Conservation (phyloP, 2,888 invertebrate genomes). For the Sphaeridia pumilis region DNA sequence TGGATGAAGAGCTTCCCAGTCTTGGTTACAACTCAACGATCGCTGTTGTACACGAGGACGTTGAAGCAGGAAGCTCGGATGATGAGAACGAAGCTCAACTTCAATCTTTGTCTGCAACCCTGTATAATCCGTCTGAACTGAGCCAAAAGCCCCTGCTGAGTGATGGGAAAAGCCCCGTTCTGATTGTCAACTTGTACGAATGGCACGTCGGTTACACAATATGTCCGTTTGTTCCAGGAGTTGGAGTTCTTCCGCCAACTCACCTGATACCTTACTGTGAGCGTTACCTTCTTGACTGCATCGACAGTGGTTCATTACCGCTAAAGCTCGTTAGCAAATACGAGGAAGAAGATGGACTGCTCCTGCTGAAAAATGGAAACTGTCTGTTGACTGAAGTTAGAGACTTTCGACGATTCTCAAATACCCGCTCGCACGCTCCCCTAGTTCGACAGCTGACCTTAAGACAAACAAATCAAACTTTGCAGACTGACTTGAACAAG, state of each 20-base stretch:
- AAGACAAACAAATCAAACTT: slow-evolving; percentile 25
- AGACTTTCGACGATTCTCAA: slow-evolving; percentile 24
- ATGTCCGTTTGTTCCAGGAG: slow-evolving; percentile 18
- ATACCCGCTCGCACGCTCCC: slow-evolving; percentile 4
- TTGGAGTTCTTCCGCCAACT: slow-evolving; percentile 20
- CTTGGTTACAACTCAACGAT: too few relatives aligned
- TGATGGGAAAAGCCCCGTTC: slow-evolving; percentile 13
- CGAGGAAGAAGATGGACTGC: slow-evolving; percentile 20
- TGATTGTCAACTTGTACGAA: slow-evolving; percentile 29
- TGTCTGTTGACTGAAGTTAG: slow-evolving; percentile 29
- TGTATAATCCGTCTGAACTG: background rate
- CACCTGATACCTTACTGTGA: slow-evolving; percentile 32
- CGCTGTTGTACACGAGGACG: too few relatives aligned
- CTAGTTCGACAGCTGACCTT: slow-evolving; percentile 25
- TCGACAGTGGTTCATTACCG: slow-evolving; percentile 29
- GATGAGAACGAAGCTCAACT: too few relatives aligned
- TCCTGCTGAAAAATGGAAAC: slow-evolving; percentile 22
- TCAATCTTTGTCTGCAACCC: too few relatives aligned
- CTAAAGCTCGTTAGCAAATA: slow-evolving; percentile 21
- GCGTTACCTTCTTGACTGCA: slow-evolving; percentile 26
- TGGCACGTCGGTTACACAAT: slow-evolving; percentile 27
- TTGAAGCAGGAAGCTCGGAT: too few relatives aligned
- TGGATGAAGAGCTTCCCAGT: too few relatives aligned
- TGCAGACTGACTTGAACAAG: slow-evolving; percentile 26
- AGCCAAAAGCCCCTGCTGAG: slow-evolving; percentile 2